Percentiles rank a stretch among this genome's conserved stretches.
phyloP scores from a whole-genome alignment of 2,113 vertebrate genomes.

The Hippocampus abdominalis region DNA sequence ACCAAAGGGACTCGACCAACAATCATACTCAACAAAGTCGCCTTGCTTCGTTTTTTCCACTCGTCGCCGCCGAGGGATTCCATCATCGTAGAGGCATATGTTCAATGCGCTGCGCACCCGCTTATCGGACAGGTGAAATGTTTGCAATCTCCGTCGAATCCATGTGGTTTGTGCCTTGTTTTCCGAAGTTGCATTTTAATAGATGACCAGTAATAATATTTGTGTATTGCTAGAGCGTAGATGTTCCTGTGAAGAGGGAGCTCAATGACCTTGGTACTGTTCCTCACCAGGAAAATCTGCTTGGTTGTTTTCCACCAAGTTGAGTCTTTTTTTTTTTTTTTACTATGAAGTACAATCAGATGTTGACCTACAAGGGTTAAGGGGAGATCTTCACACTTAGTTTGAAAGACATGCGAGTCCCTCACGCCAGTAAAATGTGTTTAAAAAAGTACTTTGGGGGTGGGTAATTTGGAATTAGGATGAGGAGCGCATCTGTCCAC shows the following conservation, averaged over 20 bases:
- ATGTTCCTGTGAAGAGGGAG: conserved; percentile 45
- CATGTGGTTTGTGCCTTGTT: conserved; percentile 78
- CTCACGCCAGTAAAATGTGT: conserved; percentile 47
- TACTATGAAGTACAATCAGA: conserved; percentile 42
- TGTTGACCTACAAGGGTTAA: conserved; percentile 17
- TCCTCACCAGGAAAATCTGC: conserved; percentile 19
- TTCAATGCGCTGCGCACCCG: conserved; percentile 31
- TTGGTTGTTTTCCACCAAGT: conserved; percentile 11
- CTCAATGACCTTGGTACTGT: conserved; percentile 28
- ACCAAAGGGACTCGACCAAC: conserved; percentile 66
- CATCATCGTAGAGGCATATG: conserved; percentile 15
- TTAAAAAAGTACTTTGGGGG: conserved; percentile 31
- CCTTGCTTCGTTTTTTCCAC: conserved; percentile 53
- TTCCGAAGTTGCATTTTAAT: conserved; percentile 70
- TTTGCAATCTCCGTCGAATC: conserved; percentile 57
- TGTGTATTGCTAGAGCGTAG: conserved; percentile 1
- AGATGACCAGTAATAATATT: conserved; percentile 62
- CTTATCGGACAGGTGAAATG: conserved; percentile 27
- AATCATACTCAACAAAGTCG: conserved; percentile 46
- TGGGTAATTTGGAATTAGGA: conserved; percentile 34
- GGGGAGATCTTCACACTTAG: conserved; percentile 19
- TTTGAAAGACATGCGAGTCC: conserved; percentile 16
- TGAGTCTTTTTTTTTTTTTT: conserved; percentile 21
- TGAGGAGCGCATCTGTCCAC: conserved; percentile 14
- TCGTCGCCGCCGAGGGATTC: conserved; percentile 35